phyloP scores from a whole-genome alignment of 2,888 invertebrate species.

The Zaprionus bogoriensis region DNA sequence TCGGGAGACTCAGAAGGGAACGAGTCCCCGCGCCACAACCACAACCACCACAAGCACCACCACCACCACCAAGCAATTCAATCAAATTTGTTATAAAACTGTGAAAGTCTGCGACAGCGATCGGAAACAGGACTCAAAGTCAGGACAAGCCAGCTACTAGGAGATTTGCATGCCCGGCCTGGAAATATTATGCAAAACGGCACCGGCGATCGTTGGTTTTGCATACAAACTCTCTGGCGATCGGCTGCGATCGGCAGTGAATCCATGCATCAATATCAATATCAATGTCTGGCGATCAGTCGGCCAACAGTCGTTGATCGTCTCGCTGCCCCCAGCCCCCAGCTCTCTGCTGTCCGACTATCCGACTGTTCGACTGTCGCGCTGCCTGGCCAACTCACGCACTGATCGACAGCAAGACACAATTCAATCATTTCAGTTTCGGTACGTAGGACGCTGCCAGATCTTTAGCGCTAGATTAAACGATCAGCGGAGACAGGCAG shows the following conservation, averaged over 20 bases:
- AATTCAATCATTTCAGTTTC: slow-evolving; percentile 78
- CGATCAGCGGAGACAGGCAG: slow-evolving; percentile 74
- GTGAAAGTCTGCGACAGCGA: slow-evolving; percentile 72
- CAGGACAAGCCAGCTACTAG: slow-evolving; percentile 14
- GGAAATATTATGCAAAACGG: slow-evolving; percentile 63
- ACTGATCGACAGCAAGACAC: slow-evolving; percentile 77
- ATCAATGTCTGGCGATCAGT: slow-evolving; percentile 64
- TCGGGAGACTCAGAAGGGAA: background rate
- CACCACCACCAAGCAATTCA: slow-evolving; percentile 46
- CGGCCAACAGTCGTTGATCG: background rate
- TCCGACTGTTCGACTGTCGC: slow-evolving; percentile 7
- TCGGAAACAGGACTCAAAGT: slow-evolving; percentile 75
- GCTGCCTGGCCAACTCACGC: slow-evolving; percentile 57
- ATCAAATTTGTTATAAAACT: slow-evolving; percentile 81
- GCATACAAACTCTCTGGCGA: slow-evolving; percentile 57
- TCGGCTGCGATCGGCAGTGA: background rate
- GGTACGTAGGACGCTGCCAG: slow-evolving; percentile 68
- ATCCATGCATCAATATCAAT: slow-evolving; percentile 44
- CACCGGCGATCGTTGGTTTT: slow-evolving; percentile 46
- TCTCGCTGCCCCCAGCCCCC: background rate
- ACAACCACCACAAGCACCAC: too few species aligned
- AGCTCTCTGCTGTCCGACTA: background rate
- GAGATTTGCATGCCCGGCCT: slow-evolving; percentile 50
- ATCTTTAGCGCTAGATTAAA: slow-evolving; percentile 79
- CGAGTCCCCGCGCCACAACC: too few species aligned